Base-by-base conservation (phyloP, 2,113 vertebrate species). In the Lonchura striata region DNA sequence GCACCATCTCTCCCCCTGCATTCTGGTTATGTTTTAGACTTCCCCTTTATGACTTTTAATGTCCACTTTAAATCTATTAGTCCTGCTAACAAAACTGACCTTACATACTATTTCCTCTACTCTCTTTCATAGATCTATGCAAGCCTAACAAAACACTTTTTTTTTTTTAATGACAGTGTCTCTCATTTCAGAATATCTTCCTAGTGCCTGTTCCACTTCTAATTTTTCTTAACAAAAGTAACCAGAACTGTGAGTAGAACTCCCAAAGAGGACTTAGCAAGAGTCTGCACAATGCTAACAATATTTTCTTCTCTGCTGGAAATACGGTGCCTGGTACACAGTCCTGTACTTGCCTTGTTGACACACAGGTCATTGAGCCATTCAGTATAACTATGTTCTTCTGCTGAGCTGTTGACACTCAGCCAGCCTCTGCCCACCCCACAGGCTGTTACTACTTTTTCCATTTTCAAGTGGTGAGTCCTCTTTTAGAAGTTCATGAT, bases 321-420 rank as follows among this genome's bases (percentile, higher is more conserved):
- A 82, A 57, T 65, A 52, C 0, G 28, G 21, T 37, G 19, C 20
- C 24, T 86, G 37, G 24, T 65, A 41, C n/a, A 85, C 42, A 87
- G 42, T 24, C 33, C 47, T 33, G 13, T 15, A 41, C 25, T 53
- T 37, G n/a, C n/a, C 22, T 56, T 52, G 50, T 4, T 3, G 3
- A 47, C 49, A 72, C 0, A 1, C 10, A 69, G n/a, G 44, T 52
- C 59, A n/a, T 0, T 53, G 4, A 53, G 37, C 9, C 17, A 56
- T 12, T 24, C 20, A 21, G 35, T 37, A 20, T 0, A 61, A 28
- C 13, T n/a, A 15, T 3, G 1, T 15, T 68, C 14, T 56, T 65
- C 46, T 53, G 5, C 37, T 35, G 25, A 52, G 27, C 0, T 64
- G 44, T 12, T 91, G 54, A 72, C 30, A 63, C 44, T 6, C 25